These are phyloP conservation scores for Nestor notabilis DNA, from an alignment of 2,113 vertebrate genomes.

Conservation along the genomic window DNA sequence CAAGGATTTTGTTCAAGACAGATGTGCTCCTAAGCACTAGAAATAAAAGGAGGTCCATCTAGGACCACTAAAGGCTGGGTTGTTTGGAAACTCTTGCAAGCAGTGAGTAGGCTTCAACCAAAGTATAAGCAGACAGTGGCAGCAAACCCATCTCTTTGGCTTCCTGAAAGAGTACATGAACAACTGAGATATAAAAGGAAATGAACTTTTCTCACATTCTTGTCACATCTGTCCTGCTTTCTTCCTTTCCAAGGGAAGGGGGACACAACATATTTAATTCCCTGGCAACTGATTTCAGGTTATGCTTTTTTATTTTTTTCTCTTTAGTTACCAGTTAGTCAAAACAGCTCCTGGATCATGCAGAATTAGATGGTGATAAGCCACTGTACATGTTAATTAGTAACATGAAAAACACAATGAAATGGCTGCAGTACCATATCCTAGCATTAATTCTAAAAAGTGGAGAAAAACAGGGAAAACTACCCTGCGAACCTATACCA, in stretches of 20 bases:
- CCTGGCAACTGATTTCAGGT: not conserved
- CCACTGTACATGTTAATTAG: not conserved
- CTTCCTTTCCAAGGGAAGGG: not conserved
- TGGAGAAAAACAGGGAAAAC: not conserved
- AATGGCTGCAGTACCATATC: not conserved
- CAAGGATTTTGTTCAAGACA: not conserved
- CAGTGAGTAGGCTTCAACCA: not conserved
- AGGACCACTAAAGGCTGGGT: not conserved
- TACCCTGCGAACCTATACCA: not conserved
- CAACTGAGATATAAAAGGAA: not conserved
- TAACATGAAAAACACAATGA: not conserved
- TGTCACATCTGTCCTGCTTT: not conserved
- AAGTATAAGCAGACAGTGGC: not conserved
- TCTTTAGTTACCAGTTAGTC: not conserved
- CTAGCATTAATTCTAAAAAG: not conserved
- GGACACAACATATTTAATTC: not conserved
- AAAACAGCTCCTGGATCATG: not conserved
- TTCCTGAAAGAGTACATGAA: not conserved
- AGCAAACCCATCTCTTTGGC: not conserved
- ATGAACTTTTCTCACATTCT: not conserved
- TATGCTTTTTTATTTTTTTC: not conserved
- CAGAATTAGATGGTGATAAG: not conserved
- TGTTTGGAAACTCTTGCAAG: not conserved
- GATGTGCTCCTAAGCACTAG: not conserved
- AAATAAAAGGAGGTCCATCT: not conserved